Percentiles rank a stretch among this genome's conserved stretches.
phyloP scores from a whole-genome alignment of 1,140 invertebrate genomes.

The Chrysomallon squamiferum region DNA sequence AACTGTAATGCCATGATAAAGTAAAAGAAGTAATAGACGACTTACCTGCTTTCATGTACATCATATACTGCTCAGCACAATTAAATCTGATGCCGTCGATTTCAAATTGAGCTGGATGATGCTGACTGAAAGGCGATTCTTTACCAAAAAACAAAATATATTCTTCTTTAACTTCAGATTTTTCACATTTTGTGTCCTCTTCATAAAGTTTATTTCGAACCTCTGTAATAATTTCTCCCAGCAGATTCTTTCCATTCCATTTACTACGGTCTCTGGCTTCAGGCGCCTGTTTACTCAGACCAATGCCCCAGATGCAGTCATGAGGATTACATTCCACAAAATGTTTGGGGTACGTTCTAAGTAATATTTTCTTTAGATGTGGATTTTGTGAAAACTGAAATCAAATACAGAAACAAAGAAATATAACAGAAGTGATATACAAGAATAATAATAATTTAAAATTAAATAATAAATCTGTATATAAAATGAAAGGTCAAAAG shows the following conservation, averaged over 20 bases:
- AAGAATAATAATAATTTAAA: too few relatives aligned
- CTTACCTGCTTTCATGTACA: slow-evolving; percentile 49
- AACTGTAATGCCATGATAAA: too few relatives aligned
- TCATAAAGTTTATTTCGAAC: slow-evolving; percentile 35
- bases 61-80: slow-evolving; percentile 52
- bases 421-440: neutral
- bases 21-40: too few relatives aligned
- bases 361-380: slow-evolving; percentile 27
- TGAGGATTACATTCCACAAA: slow-evolving; percentile 50
- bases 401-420: slow-evolving; percentile 18
- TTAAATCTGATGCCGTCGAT: slow-evolving; percentile 28
- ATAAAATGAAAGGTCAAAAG: too few relatives aligned
- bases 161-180: neutral
- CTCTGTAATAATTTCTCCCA: slow-evolving; percentile 47
- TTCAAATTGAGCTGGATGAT: slow-evolving; percentile 28
- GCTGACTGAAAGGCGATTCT: slow-evolving; percentile 45
- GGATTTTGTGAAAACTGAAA: slow-evolving; percentile 48
- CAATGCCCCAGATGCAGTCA: slow-evolving; percentile 52
- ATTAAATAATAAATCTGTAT: too few relatives aligned
- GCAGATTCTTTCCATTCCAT: slow-evolving; percentile 47
- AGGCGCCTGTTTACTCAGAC: slow-evolving; percentile 30
- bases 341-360: slow-evolving; percentile 35
- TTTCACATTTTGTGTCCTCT: neutral
- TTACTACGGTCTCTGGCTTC: slow-evolving; percentile 21
- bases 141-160: slow-evolving; percentile 39